Base-by-base conservation (phyloP, 2,888 invertebrate genomes). In the Itoplectis maculator region DNA sequence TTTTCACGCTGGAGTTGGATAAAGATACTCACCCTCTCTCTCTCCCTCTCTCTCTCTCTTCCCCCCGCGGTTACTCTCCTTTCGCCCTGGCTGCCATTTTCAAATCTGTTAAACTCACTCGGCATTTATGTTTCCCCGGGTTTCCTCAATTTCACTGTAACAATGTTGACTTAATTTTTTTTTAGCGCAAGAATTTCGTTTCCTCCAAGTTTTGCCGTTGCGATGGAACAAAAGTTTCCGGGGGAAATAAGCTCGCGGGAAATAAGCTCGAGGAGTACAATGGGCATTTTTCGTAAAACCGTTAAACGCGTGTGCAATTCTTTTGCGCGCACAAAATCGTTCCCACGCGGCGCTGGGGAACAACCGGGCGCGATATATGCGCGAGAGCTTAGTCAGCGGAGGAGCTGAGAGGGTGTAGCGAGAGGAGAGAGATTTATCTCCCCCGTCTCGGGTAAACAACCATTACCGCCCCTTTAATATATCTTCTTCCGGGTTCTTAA, bases 401-500 rank as follows among this genome's bases (percentile, higher is more conserved):
- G 23, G 23, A 65, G 9, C 42, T 1, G 9, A 8, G 49, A 13
- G 66, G 23, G 23, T 4, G 20, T n/a, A 66, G 63, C 20, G 42
- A 65, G 45, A 65, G 11, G 29, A 45, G 66, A 66, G 15, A 47
- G 66, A 66, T 66, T 66, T 66, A 69, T 69, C 51, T 69, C 69
- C 18, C 18, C 37, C 23, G 51, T 18, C 47, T 37, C 47, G 72
- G 70, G 47, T 54, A 77, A 79, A 68, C 68, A 73, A 51, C 40
- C 77, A 70, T 70, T 73, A 59, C 59, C 18, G 40, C 42, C 20
- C 23, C 56, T 72, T 75, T 75, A 66, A 70, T 66, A 70, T 76
- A 23, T 47, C 54, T 76, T 47, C 45, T 59, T 61, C 75, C 79
- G 66, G 72, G 15, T 72, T 72, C 63, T 45, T 56, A 47, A 76